phyloP scores from a whole-genome alignment of 2,797 vertebrate genomes.

The Todus mexicanus region DNA sequence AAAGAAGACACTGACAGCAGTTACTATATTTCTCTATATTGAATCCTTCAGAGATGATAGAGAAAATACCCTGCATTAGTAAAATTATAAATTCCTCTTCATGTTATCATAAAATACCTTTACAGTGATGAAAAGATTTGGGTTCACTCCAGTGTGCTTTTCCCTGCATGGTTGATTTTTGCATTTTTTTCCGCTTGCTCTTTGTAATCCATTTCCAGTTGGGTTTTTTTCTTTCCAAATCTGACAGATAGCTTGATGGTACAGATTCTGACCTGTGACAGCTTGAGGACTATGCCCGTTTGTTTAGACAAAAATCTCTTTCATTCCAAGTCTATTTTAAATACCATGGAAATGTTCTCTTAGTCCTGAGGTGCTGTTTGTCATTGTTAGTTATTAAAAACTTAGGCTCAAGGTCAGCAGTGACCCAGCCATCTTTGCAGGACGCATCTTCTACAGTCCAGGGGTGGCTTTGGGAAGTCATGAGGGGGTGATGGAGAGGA shows the following conservation, averaged over 20 bases:
- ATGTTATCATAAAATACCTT: not conserved
- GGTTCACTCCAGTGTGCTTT: slow-evolving; percentile 13
- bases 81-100: not conserved
- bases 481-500: not conserved
- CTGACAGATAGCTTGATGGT: not conserved
- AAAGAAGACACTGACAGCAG: not conserved
- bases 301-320: slow-evolving; percentile 21
- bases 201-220: not conserved
- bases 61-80: not conserved
- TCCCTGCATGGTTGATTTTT: not conserved
- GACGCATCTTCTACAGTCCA: not conserved
- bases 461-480: not conserved
- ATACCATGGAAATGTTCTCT: not conserved
- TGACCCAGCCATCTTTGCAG: not conserved
- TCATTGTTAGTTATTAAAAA: not conserved
- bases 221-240: not conserved
- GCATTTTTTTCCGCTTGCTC: slow-evolving; percentile 7
- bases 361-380: not conserved
- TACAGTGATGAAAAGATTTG: not conserved
- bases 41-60: not conserved
- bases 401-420: not conserved
- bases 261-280: not conserved
- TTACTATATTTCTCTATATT: not conserved
- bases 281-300: not conserved
- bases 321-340: slow-evolving; percentile 20